Evolutionary conservation across 1,140 invertebrate genomes (phyloP).

Genomic region (Samia ricini): DNA sequence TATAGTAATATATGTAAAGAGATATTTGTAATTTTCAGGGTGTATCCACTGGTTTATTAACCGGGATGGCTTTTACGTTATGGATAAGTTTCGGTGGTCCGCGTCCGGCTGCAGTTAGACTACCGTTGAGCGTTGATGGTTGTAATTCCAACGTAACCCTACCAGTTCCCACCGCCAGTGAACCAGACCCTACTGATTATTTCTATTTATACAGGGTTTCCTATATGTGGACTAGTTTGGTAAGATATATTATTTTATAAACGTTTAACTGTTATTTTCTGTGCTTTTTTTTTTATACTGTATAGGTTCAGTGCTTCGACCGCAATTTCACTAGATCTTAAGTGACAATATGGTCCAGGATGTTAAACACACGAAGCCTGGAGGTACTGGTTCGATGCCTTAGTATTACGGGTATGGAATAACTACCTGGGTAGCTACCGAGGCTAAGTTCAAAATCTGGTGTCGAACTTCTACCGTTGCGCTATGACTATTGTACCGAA

Average conservation of each 20-base stretch:
- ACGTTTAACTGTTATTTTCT: too few species aligned
- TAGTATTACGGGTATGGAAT: too few species aligned
- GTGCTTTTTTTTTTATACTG: too few species aligned
- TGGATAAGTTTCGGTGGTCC: slow-evolving; percentile 93
- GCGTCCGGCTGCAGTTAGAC: slow-evolving; percentile 79
- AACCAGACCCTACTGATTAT: slow-evolving; percentile 63
- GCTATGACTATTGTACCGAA: too few species aligned
- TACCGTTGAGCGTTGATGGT: slow-evolving; percentile 80
- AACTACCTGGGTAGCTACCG: too few species aligned
- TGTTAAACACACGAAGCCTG: too few species aligned
- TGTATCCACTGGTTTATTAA: slow-evolving; percentile 81
- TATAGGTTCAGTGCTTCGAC: too few species aligned
- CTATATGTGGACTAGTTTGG: slow-evolving; percentile 88
- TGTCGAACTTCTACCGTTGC: too few species aligned
- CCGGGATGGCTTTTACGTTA: slow-evolving; percentile 83
- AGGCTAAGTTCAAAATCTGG: too few species aligned
- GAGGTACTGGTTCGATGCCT: too few species aligned
- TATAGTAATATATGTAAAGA: neutral
- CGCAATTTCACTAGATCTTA: too few species aligned
- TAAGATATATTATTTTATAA: slow-evolving; percentile 31
- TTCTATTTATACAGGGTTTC: slow-evolving; percentile 88
- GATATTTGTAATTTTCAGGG: slow-evolving; percentile 74
- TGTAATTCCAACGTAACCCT: slow-evolving; percentile 71
- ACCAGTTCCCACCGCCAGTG: slow-evolving; percentile 6
- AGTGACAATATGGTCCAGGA: too few species aligned